phyloP scores from a whole-genome alignment of 2,113 vertebrate species.

The Passerina amoena region DNA sequence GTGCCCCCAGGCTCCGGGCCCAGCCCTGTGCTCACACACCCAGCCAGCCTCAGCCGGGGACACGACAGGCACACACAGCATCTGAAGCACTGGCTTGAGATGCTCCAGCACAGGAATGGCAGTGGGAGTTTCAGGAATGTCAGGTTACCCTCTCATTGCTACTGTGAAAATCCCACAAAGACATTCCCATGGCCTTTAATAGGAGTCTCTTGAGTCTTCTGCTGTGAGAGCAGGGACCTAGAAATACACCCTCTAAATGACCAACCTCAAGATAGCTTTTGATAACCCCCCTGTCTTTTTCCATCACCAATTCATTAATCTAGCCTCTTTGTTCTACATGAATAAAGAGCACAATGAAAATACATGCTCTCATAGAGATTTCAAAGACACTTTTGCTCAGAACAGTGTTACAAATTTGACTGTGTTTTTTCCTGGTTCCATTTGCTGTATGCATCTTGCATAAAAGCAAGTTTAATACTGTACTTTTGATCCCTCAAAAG shows the following conservation, averaged over 20 bases:
- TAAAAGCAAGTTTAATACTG: slow-evolving; percentile 44
- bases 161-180: slow-evolving; percentile 21
- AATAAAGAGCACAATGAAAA: slow-evolving; percentile 54
- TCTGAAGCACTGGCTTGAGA: neutral
- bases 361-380: neutral
- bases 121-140: slow-evolving; percentile 1
- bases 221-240: neutral
- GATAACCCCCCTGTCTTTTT: slow-evolving; percentile 44
- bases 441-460: slow-evolving; percentile 27
- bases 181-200: slow-evolving; percentile 58
- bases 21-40: rapidly evolving
- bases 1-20: rapidly evolving
- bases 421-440: neutral
- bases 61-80: neutral
- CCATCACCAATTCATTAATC: slow-evolving; percentile 56
- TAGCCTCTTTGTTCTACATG: slow-evolving; percentile 10
- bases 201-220: slow-evolving; percentile 45
- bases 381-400: slow-evolving; percentile 37
- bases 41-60: neutral
- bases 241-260: slow-evolving; percentile 11
- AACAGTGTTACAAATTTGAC: slow-evolving; percentile 26
- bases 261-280: slow-evolving; percentile 30
- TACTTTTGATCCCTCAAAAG: slow-evolving; percentile 45
- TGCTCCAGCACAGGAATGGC: slow-evolving; percentile 38
- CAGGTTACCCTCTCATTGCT: neutral